Base-by-base conservation (phyloP, 1,140 invertebrate genomes). In the Yoshiicerus persimilis region DNA sequence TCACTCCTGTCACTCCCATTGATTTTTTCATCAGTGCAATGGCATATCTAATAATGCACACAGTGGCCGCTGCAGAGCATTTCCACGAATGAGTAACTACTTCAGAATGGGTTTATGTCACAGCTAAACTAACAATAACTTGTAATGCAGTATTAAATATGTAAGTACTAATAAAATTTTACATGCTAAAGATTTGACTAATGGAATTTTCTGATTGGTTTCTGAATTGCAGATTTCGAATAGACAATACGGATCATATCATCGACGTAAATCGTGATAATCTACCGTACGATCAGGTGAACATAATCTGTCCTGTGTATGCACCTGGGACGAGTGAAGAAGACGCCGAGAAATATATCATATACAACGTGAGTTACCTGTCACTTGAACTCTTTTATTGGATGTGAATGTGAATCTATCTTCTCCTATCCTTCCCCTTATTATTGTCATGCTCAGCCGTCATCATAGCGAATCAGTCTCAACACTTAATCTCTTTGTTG, bases 221-320 rank as follows among this genome's bases (percentile, higher is more conserved):
- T 80, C 5, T 80, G 30, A 93, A 91, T 95, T 95, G 91, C 93
- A 98, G 97, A 95, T 98, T 98, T 94, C 95, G 97, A 92, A 98
- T 98, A 95, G 97, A 98, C 94, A 98, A 98, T 93, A 98, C 97
- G 36, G 97, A 98, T 93, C 97, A 98, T 93, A 97, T 98, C 92
- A 98, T 98, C 92, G 97, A 98, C 93, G 96, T 98, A 89, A 98
- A 98, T 94, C 97, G 97, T 93, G 96, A 97, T 89, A 98, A 98
- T 93, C 94, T 96, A 89, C 96, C 96, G 91, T 98, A 97, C 93
- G 97, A 98, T 92, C 97, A 98, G 93, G 97, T 98, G 90, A 98
- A 98, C 92, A 97, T 98, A 92, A 97, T 98, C 92, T 98, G 97
- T 94, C 97, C 97, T 20, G 96, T 97, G 23, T 98, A 98, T 92